phyloP scores from a whole-genome alignment of 1,140 invertebrate species.

The Trachelipus rathkii region DNA sequence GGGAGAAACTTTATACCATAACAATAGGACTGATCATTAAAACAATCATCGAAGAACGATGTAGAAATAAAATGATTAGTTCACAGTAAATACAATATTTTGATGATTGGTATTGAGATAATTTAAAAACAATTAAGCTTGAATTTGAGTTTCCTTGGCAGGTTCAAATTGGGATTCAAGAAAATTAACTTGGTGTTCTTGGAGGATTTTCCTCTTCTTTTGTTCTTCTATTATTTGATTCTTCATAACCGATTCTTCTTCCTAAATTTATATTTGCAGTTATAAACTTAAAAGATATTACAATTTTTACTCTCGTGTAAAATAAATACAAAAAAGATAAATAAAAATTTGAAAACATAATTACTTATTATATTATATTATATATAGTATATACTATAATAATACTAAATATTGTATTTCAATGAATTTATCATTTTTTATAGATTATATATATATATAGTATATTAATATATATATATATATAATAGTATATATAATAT shows the following conservation, averaged over 20 bases:
- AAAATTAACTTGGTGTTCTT: neutral
- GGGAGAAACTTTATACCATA: no score
- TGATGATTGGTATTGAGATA: no score
- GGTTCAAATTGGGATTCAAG: neutral
- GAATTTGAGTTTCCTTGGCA: neutral
- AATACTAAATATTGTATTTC: no score
- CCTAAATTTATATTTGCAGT: neutral
- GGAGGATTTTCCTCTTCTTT: neutral
- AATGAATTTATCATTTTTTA: no score
- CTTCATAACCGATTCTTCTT: neutral
- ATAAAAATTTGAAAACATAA: no score
- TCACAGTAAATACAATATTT: no score
- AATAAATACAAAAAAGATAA: no score
- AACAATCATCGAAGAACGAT: no score
- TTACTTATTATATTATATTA: neutral
- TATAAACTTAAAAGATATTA: no score
- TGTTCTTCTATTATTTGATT: neutral
- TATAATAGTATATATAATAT: conserved; percentile 2
- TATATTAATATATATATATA: neutral
- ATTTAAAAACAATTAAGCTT: no score
- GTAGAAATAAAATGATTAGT: neutral
- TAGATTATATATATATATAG: neutral
- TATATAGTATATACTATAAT: conserved; percentile 5
- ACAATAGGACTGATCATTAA: no score
- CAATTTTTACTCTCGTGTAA: no score